These are phyloP conservation scores for Macrotis lagotis DNA, from an alignment of 2,113 vertebrate species.

Conservation along the genomic window DNA sequence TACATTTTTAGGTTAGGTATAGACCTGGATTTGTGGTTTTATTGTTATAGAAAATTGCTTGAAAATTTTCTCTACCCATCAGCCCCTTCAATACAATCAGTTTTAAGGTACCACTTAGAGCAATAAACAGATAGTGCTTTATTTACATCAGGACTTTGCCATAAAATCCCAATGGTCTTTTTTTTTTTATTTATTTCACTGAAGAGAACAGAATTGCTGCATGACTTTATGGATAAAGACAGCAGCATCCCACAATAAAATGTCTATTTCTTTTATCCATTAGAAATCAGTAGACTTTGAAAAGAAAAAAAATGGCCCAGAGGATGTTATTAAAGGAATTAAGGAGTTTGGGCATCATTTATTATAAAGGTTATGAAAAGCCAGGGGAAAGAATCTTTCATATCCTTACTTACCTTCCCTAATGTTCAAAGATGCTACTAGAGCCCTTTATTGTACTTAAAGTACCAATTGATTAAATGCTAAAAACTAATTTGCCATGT, in stretches of 20 bases:
- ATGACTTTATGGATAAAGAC: constrained; percentile 37
- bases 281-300: constrained; percentile 53
- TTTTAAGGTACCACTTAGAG: background rate
- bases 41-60: background rate
- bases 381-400: constrained; percentile 30
- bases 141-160: background rate
- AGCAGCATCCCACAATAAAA: background rate
- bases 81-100: background rate
- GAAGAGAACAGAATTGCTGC: constrained; percentile 1
- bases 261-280: constrained; percentile 4
- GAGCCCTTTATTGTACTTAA: background rate
- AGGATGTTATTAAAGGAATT: constrained; percentile 38
- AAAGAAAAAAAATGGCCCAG: constrained; percentile 21
- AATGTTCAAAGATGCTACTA: background rate
- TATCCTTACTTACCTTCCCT: background rate
- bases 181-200: constrained; percentile 40
- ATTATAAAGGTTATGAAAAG: constrained; percentile 17
- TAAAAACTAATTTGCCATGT: background rate
- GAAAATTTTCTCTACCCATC: background rate
- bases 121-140: background rate
- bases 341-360: constrained; percentile 6
- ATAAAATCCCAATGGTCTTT: background rate
- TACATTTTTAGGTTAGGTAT: background rate
- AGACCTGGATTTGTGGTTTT: background rate
- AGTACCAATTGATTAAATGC: background rate